Evolutionary conservation across 2,797 vertebrate genomes (phyloP).

Genomic region (Antennarius maculatus): DNA sequence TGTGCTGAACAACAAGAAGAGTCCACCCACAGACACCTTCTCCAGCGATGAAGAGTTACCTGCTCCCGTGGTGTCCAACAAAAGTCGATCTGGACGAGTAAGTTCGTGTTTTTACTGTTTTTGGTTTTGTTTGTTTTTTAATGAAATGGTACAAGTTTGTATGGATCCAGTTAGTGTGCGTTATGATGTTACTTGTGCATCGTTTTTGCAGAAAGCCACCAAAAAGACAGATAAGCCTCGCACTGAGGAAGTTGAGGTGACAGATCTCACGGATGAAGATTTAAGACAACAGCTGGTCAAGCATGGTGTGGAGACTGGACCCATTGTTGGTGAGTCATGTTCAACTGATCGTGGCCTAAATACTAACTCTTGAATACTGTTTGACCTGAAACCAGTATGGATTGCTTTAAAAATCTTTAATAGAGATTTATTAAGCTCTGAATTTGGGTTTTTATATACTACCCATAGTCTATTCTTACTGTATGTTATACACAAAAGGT

Average conservation of each 20-base stretch:
- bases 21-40: slow-evolving; percentile 83
- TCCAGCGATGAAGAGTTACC: slow-evolving; percentile 93
- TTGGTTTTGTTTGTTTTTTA: neutral
- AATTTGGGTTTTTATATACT: too few relatives aligned
- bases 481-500: neutral
- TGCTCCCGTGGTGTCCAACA: slow-evolving; percentile 82
- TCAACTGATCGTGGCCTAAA: too few relatives aligned
- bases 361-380: too few relatives aligned
- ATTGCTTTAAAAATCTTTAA: too few relatives aligned
- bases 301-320: slow-evolving; percentile 88
- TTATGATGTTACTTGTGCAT: neutral
- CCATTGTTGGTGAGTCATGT: slow-evolving; percentile 86
- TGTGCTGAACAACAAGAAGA: slow-evolving; percentile 83
- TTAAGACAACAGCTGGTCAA: slow-evolving; percentile 88
- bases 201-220: slow-evolving; percentile 86
- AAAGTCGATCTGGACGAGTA: slow-evolving; percentile 85
- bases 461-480: too few relatives aligned
- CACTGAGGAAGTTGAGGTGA: slow-evolving; percentile 84
- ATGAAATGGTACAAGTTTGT: neutral
- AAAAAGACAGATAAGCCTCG: slow-evolving; percentile 92
- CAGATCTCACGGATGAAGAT: slow-evolving; percentile 89
- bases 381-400: too few relatives aligned
- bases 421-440: too few relatives aligned
- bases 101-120: slow-evolving; percentile 42
- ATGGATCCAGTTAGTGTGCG: too few relatives aligned